phyloP scores from a whole-genome alignment of 2,888 invertebrate species.

The Orthosia incerta region DNA sequence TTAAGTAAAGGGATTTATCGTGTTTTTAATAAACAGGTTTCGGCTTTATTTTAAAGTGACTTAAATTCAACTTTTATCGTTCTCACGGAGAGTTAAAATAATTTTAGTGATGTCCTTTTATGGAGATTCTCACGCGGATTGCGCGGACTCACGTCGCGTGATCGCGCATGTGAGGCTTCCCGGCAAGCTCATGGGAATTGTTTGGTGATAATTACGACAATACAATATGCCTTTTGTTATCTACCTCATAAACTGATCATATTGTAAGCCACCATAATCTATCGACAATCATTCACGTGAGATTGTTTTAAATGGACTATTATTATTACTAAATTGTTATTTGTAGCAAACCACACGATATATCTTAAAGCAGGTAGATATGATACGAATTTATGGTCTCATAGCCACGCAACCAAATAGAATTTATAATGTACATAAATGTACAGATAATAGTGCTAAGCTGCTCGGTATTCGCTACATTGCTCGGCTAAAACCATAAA shows the following conservation, averaged over 20 bases:
- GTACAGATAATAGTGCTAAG: constrained; percentile 58
- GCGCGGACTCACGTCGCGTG: constrained; percentile 78
- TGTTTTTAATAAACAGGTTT: constrained; percentile 17
- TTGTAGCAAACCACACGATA: constrained; percentile 30
- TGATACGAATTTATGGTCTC: constrained; percentile 41
- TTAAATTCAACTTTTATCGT: constrained; percentile 15
- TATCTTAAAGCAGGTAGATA: constrained; percentile 33
- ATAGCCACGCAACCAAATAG: constrained; percentile 56
- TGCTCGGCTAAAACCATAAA: constrained; percentile 73
- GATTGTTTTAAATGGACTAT: constrained; percentile 3
- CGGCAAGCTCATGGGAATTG: constrained; percentile 79
- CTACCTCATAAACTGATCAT: constrained; percentile 24
- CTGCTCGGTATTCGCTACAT: constrained; percentile 70
- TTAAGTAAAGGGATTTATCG: constrained; percentile 23
- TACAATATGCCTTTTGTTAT: constrained; percentile 32
- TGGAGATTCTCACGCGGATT: constrained; percentile 76
- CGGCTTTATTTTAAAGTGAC: neutral
- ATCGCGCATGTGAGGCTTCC: constrained; percentile 77
- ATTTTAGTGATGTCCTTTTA: constrained; percentile 60
- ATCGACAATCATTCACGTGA: constrained; percentile 4
- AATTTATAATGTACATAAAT: constrained; percentile 55
- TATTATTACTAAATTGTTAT: constrained; percentile 9
- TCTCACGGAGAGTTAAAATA: constrained; percentile 33
- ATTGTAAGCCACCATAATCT: constrained; percentile 13
- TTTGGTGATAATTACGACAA: constrained; percentile 58